phyloP scores from a whole-genome alignment of 2,888 invertebrate species.

The Acanthosepion pharaonis region DNA sequence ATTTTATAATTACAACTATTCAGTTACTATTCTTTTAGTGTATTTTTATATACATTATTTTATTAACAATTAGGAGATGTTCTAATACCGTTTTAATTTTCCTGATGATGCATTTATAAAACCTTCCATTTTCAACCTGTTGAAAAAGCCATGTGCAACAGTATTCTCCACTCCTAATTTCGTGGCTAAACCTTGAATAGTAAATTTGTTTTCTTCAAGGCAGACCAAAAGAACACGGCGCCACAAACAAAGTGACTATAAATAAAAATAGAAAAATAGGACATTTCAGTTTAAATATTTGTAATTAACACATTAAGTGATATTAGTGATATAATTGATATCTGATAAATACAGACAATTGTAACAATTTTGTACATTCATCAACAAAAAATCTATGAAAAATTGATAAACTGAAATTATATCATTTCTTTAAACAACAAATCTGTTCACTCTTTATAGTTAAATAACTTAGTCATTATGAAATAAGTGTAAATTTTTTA shows the following conservation, averaged over 20 bases:
- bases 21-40: not conserved
- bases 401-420: no score
- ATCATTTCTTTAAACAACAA: no score
- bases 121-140: constrained; percentile 70
- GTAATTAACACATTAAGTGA: no score
- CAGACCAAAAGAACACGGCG: constrained; percentile 67
- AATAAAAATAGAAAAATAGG: constrained; percentile 47
- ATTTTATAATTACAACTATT: not conserved
- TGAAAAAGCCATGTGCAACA: constrained; percentile 69
- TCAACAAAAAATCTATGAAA: no score
- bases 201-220: constrained; percentile 61
- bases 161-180: constrained; percentile 69
- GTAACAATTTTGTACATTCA: no score
- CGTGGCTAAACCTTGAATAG: constrained; percentile 65
- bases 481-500: no score
- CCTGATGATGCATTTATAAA: constrained; percentile 61
- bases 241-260: constrained; percentile 71
- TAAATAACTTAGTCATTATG: no score
- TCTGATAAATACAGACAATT: no score
- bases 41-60: not conserved
- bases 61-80: not conserved
- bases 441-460: no score
- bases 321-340: no score
- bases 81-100: constrained; percentile 53
- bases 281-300: not conserved